Evolutionary conservation across 2,113 vertebrate genomes (phyloP).

Genomic region (Colius striatus): DNA sequence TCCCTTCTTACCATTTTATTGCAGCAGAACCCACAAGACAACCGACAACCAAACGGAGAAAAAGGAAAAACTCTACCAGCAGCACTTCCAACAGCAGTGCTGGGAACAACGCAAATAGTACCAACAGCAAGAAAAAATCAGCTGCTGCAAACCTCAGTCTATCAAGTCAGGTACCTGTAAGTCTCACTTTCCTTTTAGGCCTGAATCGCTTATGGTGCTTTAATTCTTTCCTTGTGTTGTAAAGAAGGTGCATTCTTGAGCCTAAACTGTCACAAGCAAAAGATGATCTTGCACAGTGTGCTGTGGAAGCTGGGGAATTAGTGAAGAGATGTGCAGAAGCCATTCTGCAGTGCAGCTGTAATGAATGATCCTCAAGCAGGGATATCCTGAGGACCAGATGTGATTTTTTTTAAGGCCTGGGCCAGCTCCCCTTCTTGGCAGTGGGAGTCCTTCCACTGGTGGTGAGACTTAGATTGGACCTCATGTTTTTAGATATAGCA

Average conservation of each 20-base stretch:
- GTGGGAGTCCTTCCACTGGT: neutral
- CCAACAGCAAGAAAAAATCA: conserved; percentile 92
- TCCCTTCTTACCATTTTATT: conserved; percentile 65
- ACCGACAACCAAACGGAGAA: conserved; percentile 95
- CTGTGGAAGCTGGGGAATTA: conserved; percentile 10
- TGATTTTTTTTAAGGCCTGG: neutral
- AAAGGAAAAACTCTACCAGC: conserved; percentile 99
- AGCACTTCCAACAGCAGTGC: conserved; percentile 94
- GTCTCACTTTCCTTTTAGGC: conserved; percentile 87
- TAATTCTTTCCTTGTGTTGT: conserved; percentile 8
- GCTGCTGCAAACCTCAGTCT: conserved; percentile 93
- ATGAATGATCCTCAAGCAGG: neutral
- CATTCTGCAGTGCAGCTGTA: conserved; percentile 1
- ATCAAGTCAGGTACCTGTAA: conserved; percentile 99
- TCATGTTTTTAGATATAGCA: fast-evolving
- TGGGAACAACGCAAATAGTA: conserved; percentile 84
- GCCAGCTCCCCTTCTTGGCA: neutral
- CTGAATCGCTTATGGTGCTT: conserved; percentile 8
- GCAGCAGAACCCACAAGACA: conserved; percentile 96
- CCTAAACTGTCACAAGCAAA: neutral
- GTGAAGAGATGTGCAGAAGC: neutral
- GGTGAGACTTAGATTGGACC: neutral
- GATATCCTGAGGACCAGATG: neutral
- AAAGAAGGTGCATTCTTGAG: conserved; percentile 72
- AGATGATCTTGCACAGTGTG: neutral